These are phyloP conservation scores for Mylabris sibirica DNA, from an alignment of 2,888 invertebrate genomes.

Conservation along the genomic window DNA sequence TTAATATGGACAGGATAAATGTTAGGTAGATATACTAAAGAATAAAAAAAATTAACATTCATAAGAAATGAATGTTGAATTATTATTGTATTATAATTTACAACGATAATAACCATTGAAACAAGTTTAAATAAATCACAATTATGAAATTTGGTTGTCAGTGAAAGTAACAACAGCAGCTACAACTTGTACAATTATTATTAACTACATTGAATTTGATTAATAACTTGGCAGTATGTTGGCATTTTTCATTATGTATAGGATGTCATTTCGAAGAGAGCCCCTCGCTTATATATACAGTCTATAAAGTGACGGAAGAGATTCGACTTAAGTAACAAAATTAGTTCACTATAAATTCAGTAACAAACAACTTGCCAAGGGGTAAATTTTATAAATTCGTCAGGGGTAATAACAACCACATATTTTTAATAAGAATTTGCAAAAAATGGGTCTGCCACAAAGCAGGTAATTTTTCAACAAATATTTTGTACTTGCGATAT, in stretches of 20 bases:
- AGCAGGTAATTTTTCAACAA: too few relatives aligned
- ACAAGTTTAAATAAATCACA: constrained; percentile 12
- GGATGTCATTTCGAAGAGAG: background rate
- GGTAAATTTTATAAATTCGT: too few relatives aligned
- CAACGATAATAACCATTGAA: background rate
- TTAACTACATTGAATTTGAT: constrained; percentile 4
- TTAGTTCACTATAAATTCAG: too few relatives aligned
- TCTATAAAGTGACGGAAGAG: too few relatives aligned
- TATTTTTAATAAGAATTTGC: too few relatives aligned
- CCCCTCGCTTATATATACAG: background rate
- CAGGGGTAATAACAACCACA: too few relatives aligned
- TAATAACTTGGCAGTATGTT: background rate
- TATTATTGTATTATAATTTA: background rate
- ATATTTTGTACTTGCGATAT: too few relatives aligned
- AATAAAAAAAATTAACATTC: background rate
- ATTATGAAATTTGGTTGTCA: constrained; percentile 18
- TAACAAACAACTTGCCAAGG: too few relatives aligned
- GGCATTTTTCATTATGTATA: constrained; percentile 16
- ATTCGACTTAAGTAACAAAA: too few relatives aligned
- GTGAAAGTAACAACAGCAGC: constrained; percentile 15
- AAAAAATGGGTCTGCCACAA: too few relatives aligned
- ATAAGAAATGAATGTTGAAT: constrained; percentile 1
- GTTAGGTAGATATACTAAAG: background rate
- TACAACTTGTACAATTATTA: constrained; percentile 4
- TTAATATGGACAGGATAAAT: constrained; percentile 35